These are phyloP conservation scores for Acleris literana DNA, from an alignment of 2,888 invertebrate species.

Conservation along the genomic window DNA sequence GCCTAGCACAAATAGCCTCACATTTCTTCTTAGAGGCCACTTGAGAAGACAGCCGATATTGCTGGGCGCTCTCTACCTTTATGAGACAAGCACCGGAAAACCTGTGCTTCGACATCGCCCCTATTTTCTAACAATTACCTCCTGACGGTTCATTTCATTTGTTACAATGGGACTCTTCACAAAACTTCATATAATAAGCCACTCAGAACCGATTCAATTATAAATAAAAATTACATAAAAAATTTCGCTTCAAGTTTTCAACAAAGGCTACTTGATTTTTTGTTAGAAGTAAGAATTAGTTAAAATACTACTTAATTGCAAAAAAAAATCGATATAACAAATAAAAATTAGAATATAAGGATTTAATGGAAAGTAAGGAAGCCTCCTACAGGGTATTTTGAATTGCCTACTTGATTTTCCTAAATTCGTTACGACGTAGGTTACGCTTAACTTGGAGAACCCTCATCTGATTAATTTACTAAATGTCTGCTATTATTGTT, in stretches of 20 bases:
- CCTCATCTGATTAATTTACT: background rate
- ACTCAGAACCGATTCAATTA: background rate
- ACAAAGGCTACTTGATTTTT: too few relatives aligned
- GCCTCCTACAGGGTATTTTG: too few relatives aligned
- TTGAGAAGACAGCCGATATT: slow-evolving; percentile 65
- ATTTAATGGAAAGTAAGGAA: too few relatives aligned
- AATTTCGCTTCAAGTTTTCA: too few relatives aligned
- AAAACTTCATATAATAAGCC: background rate
- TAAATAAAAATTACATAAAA: background rate
- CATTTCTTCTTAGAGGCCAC: slow-evolving; percentile 71
- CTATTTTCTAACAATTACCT: slow-evolving; percentile 42
- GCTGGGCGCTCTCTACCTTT: slow-evolving; percentile 60
- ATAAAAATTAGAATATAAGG: too few relatives aligned
- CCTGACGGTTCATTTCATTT: slow-evolving; percentile 14
- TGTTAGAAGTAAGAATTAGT: too few relatives aligned
- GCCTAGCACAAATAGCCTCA: slow-evolving; percentile 70
- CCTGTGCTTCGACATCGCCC: slow-evolving; percentile 47
- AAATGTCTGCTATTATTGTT: slow-evolving; percentile 1
- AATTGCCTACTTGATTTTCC: too few relatives aligned
- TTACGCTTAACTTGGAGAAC: too few relatives aligned
- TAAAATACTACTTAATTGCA: too few relatives aligned
- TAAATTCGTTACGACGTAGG: too few relatives aligned
- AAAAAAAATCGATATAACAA: too few relatives aligned
- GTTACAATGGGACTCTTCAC: background rate
- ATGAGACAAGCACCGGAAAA: slow-evolving; percentile 60